phyloP scores from a whole-genome alignment of 2,113 vertebrate genomes.

The human (Homo sapiens) region GRCh38 chr13:65090501-65091000 shows the following conservation, averaged over 20 bases:
- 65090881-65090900: background rate
- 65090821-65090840: background rate
- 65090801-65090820: background rate
- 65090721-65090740: background rate
- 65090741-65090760: background rate
- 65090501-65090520: background rate
- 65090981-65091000: background rate
- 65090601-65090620: background rate
- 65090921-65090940: background rate
- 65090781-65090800: background rate
- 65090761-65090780: background rate
- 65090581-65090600: background rate
- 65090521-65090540: background rate
- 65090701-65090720: background rate
- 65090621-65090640: background rate
- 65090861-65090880: background rate
- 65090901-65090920: background rate
- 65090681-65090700: background rate
- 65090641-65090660: background rate
- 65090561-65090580: background rate
- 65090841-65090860: background rate
- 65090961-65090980: background rate
- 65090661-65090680: background rate
- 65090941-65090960: background rate
- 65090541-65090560: background rate